Conservation (phyloP, 2,888 invertebrate species). For the Agrotis clavis region DNA sequence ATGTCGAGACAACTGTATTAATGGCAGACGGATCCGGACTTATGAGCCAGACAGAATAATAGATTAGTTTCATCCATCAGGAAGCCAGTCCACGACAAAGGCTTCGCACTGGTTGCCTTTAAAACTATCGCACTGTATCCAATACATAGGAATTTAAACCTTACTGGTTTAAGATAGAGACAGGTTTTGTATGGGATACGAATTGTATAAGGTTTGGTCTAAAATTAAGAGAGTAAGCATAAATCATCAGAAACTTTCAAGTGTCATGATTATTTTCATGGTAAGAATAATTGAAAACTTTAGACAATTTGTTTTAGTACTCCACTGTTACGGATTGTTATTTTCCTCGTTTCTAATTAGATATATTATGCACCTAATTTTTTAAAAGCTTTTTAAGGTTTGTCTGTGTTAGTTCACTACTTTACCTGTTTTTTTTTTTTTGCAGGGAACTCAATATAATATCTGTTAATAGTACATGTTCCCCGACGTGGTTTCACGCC, state of each 20-base stretch:
- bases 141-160: slow-evolving; percentile 43
- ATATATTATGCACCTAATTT: background rate
- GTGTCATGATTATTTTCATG: background rate
- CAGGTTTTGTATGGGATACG: slow-evolving; percentile 26
- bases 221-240: slow-evolving; percentile 33
- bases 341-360: slow-evolving; percentile 1
- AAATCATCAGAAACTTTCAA: slow-evolving; percentile 1
- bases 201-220: slow-evolving; percentile 23
- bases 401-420: background rate
- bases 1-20: slow-evolving; percentile 67
- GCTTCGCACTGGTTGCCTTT: slow-evolving; percentile 63
- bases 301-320: background rate
- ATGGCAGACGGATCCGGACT: slow-evolving; percentile 68
- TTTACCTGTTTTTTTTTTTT: background rate
- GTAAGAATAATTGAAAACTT: background rate
- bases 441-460: background rate
- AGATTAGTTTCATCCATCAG: slow-evolving; percentile 75
- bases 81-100: slow-evolving; percentile 68
- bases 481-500: too few species aligned
- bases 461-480: too few species aligned
- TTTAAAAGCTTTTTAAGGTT: background rate
- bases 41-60: slow-evolving; percentile 72
- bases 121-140: slow-evolving; percentile 46
- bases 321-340: background rate
- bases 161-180: slow-evolving; percentile 39